Conservation (phyloP, 2,888 invertebrate genomes). For the Fragum whitleyi region DNA sequence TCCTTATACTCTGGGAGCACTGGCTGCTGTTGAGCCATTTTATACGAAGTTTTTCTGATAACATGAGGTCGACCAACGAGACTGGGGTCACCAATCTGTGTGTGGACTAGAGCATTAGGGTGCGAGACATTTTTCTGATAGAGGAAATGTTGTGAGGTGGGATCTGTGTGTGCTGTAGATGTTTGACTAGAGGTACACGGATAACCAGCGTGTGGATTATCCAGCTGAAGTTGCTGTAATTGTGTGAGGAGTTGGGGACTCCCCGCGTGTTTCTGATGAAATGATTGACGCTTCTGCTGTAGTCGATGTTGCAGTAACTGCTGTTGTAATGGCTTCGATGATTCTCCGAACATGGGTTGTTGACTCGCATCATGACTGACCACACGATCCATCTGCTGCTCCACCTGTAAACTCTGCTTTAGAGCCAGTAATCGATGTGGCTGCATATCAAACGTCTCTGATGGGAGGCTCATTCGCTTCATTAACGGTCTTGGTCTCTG, state of each 20-base stretch:
- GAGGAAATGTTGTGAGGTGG: slow-evolving; percentile 34
- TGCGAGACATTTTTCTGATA: slow-evolving; percentile 51
- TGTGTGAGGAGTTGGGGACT: slow-evolving; percentile 89
- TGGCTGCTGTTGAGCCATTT: slow-evolving; percentile 94
- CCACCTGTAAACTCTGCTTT: slow-evolving; percentile 84
- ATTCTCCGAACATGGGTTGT: slow-evolving; percentile 60
- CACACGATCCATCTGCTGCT: slow-evolving; percentile 81
- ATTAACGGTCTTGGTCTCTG: slow-evolving; percentile 77
- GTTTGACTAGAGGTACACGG: slow-evolving; percentile 52
- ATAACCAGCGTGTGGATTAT: slow-evolving; percentile 84
- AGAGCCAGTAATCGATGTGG: slow-evolving; percentile 84
- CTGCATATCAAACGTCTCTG: slow-evolving; percentile 83
- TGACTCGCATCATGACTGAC: slow-evolving; percentile 65
- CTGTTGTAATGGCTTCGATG: slow-evolving; percentile 88
- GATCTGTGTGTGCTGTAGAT: slow-evolving; percentile 26
- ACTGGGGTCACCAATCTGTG: slow-evolving; percentile 50
- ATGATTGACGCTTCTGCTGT: slow-evolving; percentile 93
- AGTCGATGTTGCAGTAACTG: slow-evolving; percentile 92
- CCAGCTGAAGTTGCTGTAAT: slow-evolving; percentile 79
- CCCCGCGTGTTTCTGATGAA: slow-evolving; percentile 92
- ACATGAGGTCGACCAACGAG: slow-evolving; percentile 88
- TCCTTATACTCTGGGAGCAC: slow-evolving; percentile 90
- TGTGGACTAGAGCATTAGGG: slow-evolving; percentile 56
- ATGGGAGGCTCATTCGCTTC: slow-evolving; percentile 84
- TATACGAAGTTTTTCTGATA: slow-evolving; percentile 94